Conservation (phyloP, 2,113 vertebrate species). For the Sander vitreus region DNA sequence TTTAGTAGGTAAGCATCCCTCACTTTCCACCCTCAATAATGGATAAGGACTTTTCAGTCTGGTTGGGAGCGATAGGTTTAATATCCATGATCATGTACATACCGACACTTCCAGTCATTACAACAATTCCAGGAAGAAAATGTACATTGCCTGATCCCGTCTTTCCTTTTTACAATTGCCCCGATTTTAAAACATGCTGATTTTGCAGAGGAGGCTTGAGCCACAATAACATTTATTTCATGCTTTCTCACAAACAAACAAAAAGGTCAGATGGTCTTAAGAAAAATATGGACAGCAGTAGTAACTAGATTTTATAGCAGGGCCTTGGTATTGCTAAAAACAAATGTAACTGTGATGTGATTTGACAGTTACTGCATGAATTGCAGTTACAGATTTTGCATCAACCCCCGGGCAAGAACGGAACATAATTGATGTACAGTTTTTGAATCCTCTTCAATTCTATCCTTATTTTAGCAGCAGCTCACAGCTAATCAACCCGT, state of each 20-base stretch:
- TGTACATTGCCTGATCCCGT: not conserved
- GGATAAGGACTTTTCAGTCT: not conserved
- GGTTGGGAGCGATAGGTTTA: conserved; percentile 21
- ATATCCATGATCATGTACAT: conserved; percentile 40
- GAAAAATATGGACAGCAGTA: not conserved
- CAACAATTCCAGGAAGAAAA: not conserved
- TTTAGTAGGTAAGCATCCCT: not conserved
- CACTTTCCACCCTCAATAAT: conserved; percentile 8
- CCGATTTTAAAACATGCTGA: not conserved
- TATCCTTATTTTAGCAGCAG: not conserved
- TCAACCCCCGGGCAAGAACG: not conserved
- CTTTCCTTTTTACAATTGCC: not conserved
- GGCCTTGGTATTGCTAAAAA: not conserved
- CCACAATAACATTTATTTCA: not conserved
- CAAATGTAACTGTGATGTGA: not conserved
- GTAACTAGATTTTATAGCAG: not conserved
- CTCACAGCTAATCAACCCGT: not conserved
- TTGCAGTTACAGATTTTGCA: not conserved
- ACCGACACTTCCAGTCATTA: not conserved
- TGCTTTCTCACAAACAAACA: not conserved
- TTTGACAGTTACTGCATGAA: not conserved
- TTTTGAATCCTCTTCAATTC: not conserved
- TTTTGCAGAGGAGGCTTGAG: not conserved
- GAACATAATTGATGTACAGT: not conserved
- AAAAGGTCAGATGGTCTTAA: not conserved